Conservation (phyloP, 2,888 invertebrate species). For the Serripes groenlandicus region DNA sequence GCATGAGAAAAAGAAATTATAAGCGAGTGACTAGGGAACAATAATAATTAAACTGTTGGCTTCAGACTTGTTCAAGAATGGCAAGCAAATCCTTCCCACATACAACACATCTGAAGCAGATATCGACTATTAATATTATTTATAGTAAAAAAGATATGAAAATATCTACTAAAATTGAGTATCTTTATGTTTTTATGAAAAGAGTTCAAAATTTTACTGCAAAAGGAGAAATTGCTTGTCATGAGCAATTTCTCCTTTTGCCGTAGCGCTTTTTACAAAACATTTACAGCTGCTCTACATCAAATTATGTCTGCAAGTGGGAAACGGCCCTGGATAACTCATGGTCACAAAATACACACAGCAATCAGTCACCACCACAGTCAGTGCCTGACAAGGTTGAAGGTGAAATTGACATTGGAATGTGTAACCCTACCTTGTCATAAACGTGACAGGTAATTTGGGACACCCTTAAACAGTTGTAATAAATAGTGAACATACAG, state of each 20-base stretch:
- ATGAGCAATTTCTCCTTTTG: background rate
- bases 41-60: no score
- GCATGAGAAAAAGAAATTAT: no score
- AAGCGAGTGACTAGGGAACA: no score
- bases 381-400: slow-evolving; percentile 19
- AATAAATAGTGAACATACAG: no score
- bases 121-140: no score
- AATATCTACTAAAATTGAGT: no score
- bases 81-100: no score
- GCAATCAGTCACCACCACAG: slow-evolving; percentile 8
- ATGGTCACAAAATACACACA: slow-evolving; percentile 16
- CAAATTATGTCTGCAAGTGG: background rate
- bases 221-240: background rate
- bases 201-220: background rate
- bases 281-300: background rate
- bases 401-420: slow-evolving; percentile 39
- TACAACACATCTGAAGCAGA: no score
- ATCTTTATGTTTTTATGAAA: no score
- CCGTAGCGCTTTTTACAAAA: background rate
- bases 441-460: slow-evolving; percentile 82
- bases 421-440: slow-evolving; percentile 28
- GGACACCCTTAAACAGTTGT: no score
- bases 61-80: no score
- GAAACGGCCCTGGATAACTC: background rate
- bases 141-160: no score